These are phyloP conservation scores for Neolamprologus hecqui DNA, from an alignment of 2,113 vertebrate genomes.

Conservation along the genomic window DNA sequence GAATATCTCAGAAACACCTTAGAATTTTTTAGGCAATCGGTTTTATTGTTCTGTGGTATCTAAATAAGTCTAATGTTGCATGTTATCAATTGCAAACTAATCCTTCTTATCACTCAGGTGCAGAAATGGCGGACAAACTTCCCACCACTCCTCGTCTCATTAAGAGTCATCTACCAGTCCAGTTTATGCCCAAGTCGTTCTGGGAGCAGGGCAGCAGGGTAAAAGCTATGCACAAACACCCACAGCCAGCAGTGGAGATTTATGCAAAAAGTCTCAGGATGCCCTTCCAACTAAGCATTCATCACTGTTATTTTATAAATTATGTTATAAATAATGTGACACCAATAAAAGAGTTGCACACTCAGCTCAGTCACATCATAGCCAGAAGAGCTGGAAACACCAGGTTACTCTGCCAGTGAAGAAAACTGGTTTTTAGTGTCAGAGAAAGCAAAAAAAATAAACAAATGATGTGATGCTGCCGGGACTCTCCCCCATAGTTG, in stretches of 20 bases:
- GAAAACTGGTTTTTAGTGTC: not conserved
- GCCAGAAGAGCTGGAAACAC: not conserved
- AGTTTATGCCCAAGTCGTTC: constrained; percentile 76
- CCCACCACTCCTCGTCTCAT: constrained; percentile 68
- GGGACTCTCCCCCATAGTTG: not conserved
- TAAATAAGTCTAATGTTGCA: not conserved
- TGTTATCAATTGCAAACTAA: not conserved
- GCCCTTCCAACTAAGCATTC: not conserved
- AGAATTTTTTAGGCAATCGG: not conserved
- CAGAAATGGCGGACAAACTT: constrained; percentile 34
- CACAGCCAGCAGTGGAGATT: not conserved
- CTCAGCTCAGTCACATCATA: not conserved
- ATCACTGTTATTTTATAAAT: not conserved
- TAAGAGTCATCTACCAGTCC: constrained; percentile 76
- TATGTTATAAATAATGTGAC: not conserved
- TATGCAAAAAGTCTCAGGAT: not conserved
- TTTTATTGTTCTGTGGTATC: not conserved
- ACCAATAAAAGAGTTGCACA: not conserved
- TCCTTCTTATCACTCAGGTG: not conserved
- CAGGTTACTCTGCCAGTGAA: not conserved
- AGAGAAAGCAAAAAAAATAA: not conserved
- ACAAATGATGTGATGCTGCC: not conserved
- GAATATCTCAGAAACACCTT: not conserved
- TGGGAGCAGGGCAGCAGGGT: constrained; percentile 78
- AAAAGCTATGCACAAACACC: not conserved